Evolutionary conservation across 2,888 invertebrate species (phyloP).

Genomic region (Amblyjoppa fuscipennis): DNA sequence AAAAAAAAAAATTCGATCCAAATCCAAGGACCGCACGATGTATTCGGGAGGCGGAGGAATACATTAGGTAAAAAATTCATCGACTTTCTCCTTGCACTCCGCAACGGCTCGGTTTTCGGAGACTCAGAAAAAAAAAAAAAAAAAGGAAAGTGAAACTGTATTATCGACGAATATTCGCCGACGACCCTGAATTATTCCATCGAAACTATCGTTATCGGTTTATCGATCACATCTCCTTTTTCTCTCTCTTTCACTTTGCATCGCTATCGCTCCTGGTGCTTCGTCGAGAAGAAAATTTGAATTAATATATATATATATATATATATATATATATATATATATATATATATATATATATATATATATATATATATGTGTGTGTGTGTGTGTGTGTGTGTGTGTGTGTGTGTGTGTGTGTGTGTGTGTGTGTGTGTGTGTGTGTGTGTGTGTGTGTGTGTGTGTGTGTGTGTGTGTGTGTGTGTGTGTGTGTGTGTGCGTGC

Average conservation of each 20-base stretch:
- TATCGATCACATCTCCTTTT: background rate
- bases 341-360: no score
- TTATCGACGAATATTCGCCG: background rate
- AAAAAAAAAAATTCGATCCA: background rate
- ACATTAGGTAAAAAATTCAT: constrained; percentile 7
- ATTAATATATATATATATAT: no score
- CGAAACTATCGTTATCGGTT: constrained; percentile 15
- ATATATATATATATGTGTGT: background rate
- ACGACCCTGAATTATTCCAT: background rate
- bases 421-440: no score
- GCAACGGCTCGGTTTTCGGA: background rate
- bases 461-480: no score
- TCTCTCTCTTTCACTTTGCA: background rate
- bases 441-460: no score
- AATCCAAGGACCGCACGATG: background rate
- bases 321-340: no score
- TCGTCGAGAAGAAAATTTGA: background rate
- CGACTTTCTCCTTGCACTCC: background rate
- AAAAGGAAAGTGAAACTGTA: background rate
- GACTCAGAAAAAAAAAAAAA: background rate
- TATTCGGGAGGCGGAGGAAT: background rate
- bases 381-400: no score
- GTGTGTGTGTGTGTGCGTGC: no score
- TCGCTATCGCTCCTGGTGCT: background rate
- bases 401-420: no score